Base-by-base conservation (phyloP, 2,797 vertebrate genomes). In the Sorex maritimensis region DNA sequence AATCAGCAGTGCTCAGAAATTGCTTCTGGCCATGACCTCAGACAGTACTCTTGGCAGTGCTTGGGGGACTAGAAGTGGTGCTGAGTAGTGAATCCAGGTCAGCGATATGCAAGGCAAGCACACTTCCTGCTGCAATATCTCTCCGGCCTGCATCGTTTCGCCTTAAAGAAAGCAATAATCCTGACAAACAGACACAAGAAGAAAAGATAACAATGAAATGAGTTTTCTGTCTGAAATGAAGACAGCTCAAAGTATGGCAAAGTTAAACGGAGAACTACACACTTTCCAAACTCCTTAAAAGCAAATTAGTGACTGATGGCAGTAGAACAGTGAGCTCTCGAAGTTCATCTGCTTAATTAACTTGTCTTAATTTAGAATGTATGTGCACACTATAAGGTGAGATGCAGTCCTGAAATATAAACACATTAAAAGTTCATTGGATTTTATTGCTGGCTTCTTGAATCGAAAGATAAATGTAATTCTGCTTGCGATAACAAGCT, bases 381-480 rank as follows among this genome's bases (percentile, higher is more conserved):
- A 92, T 73, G 44, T 38, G 67, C 75, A 67, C 67, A 26, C 11
- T 63, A 5, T 84, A 92, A 93, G 80, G 69, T 84, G 58, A 90
- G 83, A 82, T 28, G 19, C 46, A 26, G 75, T 93, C 55, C 46
- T n/a, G 67, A 68, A 93, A 85, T 38, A 89, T 75, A 95, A 92
- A 93, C 72, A 92, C 65, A 82, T 87, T 93, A 68, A 85, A 71
- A 89, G 67, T 91, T 93, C 74, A 87, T n/a, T 97, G 86, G 63
- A 93, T 95, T 94, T 93, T 92, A 68, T 85, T 95, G 73, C 79
- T 78, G 55, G 58, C 71, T 96, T 91, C 65, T 44, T 90, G 61
- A 85, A 73, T 73, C 74, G 86, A 92, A 95, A 87, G 71, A 89
- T 86, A 93, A 93, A 89, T 89, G 81, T 17, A 96, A 94, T 96